A percentile compares a stretch with the other conserved stretches of the same genome.
Evolutionary conservation across 2,113 vertebrate species (phyloP).

Genomic region (Callopanchax toddi): DNA sequence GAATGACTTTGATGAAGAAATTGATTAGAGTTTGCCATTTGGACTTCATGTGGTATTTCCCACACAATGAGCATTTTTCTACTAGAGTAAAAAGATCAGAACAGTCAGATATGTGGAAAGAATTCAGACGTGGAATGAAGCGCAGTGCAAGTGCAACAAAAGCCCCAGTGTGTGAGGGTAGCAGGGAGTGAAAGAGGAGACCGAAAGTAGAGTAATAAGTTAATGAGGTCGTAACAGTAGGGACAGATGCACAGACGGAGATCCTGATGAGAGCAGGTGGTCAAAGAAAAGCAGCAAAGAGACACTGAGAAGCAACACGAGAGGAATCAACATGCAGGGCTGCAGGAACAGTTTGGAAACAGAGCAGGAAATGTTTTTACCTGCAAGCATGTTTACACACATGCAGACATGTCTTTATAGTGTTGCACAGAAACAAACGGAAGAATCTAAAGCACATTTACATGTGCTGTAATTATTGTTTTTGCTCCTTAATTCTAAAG

Average conservation of each 20-base stretch:
- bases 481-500: no score
- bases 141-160: conserved; percentile 16
- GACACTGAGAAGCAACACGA: conserved; percentile 1
- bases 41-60: neutral
- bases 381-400: neutral
- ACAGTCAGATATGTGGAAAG: neutral
- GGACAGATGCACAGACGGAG: conserved; percentile 17
- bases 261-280: conserved; percentile 46
- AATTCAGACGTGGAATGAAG: neutral
- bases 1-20: neutral
- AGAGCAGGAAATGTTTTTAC: neutral
- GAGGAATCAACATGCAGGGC: neutral
- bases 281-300: conserved; percentile 26
- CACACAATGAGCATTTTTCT: neutral
- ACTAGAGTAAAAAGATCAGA: neutral
- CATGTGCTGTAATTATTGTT: no score
- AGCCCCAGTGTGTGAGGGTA: conserved; percentile 3
- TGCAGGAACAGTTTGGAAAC: neutral
- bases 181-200: conserved; percentile 25
- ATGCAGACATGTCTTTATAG: no score
- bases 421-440: no score
- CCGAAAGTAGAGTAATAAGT: conserved; percentile 32
- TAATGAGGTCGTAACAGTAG: conserved; percentile 49
- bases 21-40: neutral
- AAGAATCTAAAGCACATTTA: no score